A percentile compares a stretch with the other conserved stretches of the same genome.
phyloP scores from a whole-genome alignment of 2,888 invertebrate species.

The Acronicta aceris region DNA sequence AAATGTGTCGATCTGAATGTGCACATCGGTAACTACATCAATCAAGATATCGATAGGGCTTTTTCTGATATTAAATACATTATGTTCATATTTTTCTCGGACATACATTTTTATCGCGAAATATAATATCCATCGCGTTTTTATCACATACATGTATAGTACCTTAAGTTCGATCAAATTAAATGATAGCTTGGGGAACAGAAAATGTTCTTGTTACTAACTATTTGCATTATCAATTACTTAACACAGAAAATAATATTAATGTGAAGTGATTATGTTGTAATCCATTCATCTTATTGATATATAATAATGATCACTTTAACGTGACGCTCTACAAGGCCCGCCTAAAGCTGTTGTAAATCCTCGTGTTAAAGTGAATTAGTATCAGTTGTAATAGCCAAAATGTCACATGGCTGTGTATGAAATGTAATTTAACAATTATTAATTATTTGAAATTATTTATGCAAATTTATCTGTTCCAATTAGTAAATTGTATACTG shows the following conservation, averaged over 20 bases:
- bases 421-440: slow-evolving; percentile 45
- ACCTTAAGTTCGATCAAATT: slow-evolving; percentile 53
- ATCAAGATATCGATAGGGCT: slow-evolving; percentile 43
- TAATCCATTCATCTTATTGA: slow-evolving; percentile 29
- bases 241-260: slow-evolving; percentile 23
- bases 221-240: slow-evolving; percentile 46
- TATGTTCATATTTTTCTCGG: slow-evolving; percentile 34
- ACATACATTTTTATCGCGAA: slow-evolving; percentile 35
- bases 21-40: slow-evolving; percentile 56
- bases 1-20: slow-evolving; percentile 51
- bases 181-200: slow-evolving; percentile 43
- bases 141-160: slow-evolving; percentile 31
- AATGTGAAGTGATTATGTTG: slow-evolving; percentile 37
- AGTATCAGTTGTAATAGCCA: slow-evolving; percentile 67
- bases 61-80: slow-evolving; percentile 46
- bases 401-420: slow-evolving; percentile 79
- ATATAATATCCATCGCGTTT: slow-evolving; percentile 33
- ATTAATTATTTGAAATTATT: slow-evolving; percentile 63
- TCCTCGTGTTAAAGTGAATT: slow-evolving; percentile 31
- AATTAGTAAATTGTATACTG: slow-evolving; percentile 47
- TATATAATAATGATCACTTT: slow-evolving; percentile 20
- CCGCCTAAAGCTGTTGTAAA: slow-evolving; percentile 29
- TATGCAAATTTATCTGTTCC: slow-evolving; percentile 44
- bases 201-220: slow-evolving; percentile 31
- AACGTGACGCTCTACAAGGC: slow-evolving; percentile 23